Evolutionary conservation across 1,140 invertebrate genomes (phyloP), one percentile per base, ranked within the genome.

Genomic region (Protaetia brevitarsis): DNA sequence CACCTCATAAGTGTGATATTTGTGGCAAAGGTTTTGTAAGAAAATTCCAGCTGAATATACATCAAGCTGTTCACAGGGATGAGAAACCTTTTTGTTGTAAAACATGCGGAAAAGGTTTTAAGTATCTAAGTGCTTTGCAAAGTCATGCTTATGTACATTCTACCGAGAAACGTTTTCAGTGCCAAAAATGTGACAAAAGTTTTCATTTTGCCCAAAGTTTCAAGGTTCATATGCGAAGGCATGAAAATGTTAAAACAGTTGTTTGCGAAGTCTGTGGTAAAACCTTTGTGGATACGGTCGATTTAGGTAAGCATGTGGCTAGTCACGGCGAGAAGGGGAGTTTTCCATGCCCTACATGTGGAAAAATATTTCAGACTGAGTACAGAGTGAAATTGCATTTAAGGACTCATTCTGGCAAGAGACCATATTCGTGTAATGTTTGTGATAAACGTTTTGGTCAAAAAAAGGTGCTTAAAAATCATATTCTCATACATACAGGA

Each of bases 361-460:
- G 41, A 23, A 51, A 23, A 23, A 7, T 51, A 23, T 23, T 51
- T 23, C 19, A 6, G 19, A 3, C 2, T 5, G 19, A 51, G 11
- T 6, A 8, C 6, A 51, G 5, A 21, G 8, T 51, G 19, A 51
- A 51, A 23, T 10, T 23, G 7, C 41, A 51, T 34, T n/a, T 11
- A 5, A 34, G 31, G 63, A 81, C 95, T 21, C 94, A 96, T 77
- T 95, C 93, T 0, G 94, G 94, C 1, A 92, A 95, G 74, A 95
- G 95, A 72, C 93, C 93, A 0, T 95, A 94, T 74, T 87, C 89
- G 69, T 97, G 84, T 69, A 76, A 81, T 64, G 66, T 80, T 7
- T 85, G 84, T 71, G 77, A 77, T 62, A 59, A 69, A 68, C 28
- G 37, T 65, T n/a, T 71, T 69, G 31, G 62, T 63, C 23, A 51